Conservation (phyloP, 1,140 invertebrate genomes). For the Polyergus mexicanus region DNA sequence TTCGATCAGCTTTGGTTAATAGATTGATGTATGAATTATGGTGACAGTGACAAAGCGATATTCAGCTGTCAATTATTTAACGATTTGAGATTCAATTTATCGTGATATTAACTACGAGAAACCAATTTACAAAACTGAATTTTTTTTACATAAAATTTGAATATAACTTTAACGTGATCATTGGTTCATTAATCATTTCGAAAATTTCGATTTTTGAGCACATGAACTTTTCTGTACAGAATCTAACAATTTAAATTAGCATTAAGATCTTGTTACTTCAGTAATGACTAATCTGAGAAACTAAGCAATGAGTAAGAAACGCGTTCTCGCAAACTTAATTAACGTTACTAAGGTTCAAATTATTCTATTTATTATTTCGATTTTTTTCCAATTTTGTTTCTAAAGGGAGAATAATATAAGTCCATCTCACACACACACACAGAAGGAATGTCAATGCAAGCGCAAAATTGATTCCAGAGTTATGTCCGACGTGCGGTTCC, state of each 20-base stretch:
- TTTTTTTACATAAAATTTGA: background rate
- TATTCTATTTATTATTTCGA: background rate
- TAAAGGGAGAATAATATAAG: background rate
- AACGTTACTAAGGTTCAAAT: background rate
- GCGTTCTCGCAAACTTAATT: background rate
- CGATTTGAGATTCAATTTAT: background rate
- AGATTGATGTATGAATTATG: conserved; percentile 11
- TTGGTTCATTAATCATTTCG: background rate
- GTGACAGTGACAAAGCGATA: conserved; percentile 15
- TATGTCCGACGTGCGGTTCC: background rate
- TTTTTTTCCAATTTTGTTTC: background rate
- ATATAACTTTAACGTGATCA: background rate
- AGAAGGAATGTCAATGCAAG: background rate
- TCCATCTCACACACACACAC: background rate
- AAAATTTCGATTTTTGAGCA: no score
- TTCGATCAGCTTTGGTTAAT: background rate
- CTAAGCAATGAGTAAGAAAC: background rate
- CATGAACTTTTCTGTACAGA: background rate
- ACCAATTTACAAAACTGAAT: background rate
- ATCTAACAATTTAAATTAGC: background rate
- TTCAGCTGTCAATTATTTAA: background rate
- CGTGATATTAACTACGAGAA: background rate
- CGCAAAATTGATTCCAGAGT: background rate
- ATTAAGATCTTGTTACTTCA: background rate
- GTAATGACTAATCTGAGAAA: background rate